These are phyloP conservation scores for Sebastes miniatus DNA, from an alignment of 2,797 vertebrate genomes.

Conservation along the genomic window DNA sequence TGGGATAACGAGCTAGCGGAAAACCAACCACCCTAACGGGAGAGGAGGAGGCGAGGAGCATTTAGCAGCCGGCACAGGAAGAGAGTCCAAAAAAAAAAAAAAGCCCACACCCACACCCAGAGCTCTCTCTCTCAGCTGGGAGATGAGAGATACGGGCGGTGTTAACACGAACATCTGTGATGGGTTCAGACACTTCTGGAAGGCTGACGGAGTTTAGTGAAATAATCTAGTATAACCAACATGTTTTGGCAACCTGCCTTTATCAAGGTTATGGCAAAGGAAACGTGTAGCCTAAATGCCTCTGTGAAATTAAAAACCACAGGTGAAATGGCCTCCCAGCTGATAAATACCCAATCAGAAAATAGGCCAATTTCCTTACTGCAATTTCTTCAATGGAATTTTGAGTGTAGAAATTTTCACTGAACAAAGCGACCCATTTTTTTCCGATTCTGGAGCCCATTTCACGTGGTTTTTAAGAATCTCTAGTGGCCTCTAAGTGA, in stretches of 20 bases:
- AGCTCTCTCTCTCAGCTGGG: constrained; percentile 43
- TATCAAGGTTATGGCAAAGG: constrained; percentile 27
- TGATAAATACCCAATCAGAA: constrained; percentile 29
- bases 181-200: constrained; percentile 7
- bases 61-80: constrained; percentile 73
- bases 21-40: constrained; percentile 70
- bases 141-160: constrained; percentile 56
- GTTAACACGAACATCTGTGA: constrained; percentile 55
- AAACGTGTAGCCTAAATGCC: constrained; percentile 13
- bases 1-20: constrained; percentile 77
- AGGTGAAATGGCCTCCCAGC: constrained; percentile 4
- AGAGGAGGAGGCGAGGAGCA: constrained; percentile 54
- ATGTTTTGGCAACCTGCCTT: constrained; percentile 1
- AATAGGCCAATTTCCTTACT: constrained; percentile 13
- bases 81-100: constrained; percentile 46
- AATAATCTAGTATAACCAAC: background rate
- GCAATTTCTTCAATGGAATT: constrained; percentile 21
- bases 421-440: constrained; percentile 35
- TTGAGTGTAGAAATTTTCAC: background rate
- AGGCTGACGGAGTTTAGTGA: constrained; percentile 22
- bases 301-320: constrained; percentile 31
- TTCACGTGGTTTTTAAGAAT: constrained; percentile 8
- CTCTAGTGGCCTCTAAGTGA: background rate
- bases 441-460: constrained; percentile 7
- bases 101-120: constrained; percentile 46